Base-by-base conservation (phyloP, 2,888 invertebrate genomes). In the Chrysotoxum bicinctum region DNA sequence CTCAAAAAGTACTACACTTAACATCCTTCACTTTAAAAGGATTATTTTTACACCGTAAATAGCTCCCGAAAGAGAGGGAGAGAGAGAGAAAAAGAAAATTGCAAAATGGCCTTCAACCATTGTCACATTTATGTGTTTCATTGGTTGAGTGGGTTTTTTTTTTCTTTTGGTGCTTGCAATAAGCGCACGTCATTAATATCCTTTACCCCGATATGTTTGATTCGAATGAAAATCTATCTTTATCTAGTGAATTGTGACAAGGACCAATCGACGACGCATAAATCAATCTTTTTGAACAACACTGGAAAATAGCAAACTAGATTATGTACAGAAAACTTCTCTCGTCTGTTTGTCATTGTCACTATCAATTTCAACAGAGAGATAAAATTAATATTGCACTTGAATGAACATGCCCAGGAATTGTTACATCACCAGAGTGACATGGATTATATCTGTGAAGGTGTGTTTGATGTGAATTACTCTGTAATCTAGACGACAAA, bases 81-180 rank as follows among this genome's bases (percentile, higher is more conserved):
- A 56, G 19, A 19, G 32, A 35, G 19, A 35, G 12, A 56, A 73
- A 30, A 73, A 35, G 12, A 56, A 73, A 30, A 73, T 45, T 48
- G 45, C 56, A 48, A 74, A 78, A 70, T 60, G 54, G 70, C 75
- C 72, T 84, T 76, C 70, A 72, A 32, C 48, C 21, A 66, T 70
- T 79, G 74, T 75, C 73, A 78, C 74, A 75, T 32, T 52, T 19
- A 54, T 37, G 16, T 58, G 35, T 56, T 48, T 52, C 21, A 72
- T 43, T 48, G n/a, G 12, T 66, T 48, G 50, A 35, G 21, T 37
- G 23, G 21, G 70, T 64, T 43, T 64, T 43, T 56, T 64, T 23
- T 68, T 14, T 66, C 54, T n/a, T 32, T 19, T 60, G 52, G 56
- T 62, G 30, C 66, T 66, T 26, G 60, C 58, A 56, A 62, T 64